Percentiles rank a stretch among this genome's conserved stretches.
These are phyloP conservation scores for Xanthorhoe spadicearia DNA, from an alignment of 2,888 invertebrate genomes.

Conservation along the genomic window DNA sequence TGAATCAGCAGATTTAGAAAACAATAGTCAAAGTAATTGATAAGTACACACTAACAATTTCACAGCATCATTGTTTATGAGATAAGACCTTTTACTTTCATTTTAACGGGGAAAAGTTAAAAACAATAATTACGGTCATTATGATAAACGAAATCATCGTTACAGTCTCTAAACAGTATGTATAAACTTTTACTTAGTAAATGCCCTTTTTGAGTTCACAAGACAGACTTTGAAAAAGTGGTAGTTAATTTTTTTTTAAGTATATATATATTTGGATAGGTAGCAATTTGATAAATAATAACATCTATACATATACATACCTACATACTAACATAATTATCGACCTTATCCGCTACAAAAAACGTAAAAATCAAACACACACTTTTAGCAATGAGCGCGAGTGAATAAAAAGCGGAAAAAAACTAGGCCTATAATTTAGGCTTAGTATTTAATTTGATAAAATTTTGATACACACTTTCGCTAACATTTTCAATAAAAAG, in stretches of 20 bases:
- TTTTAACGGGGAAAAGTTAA: slow-evolving; percentile 32
- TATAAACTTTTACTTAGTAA: not conserved
- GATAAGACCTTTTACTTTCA: slow-evolving; percentile 39
- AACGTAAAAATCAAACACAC: no score
- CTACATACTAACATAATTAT: no score
- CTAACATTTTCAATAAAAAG: slow-evolving; percentile 6
- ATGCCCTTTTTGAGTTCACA: not conserved
- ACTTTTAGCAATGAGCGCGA: no score
- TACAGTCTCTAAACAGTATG: slow-evolving; percentile 5
- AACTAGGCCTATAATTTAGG: no score
- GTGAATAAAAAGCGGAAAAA: no score
- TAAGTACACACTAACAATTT: slow-evolving; percentile 27
- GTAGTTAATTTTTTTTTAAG: no score
- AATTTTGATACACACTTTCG: slow-evolving; percentile 21
- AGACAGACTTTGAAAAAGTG: no score
- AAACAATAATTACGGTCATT: slow-evolving; percentile 15
- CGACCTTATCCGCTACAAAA: no score
- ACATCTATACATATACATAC: no score
- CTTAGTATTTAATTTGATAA: no score
- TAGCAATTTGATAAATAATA: no score
- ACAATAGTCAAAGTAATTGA: slow-evolving; percentile 22
- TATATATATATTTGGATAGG: no score
- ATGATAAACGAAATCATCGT: not conserved
- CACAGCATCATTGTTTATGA: slow-evolving; percentile 42
- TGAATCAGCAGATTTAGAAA: slow-evolving; percentile 16